Percentiles rank a stretch among this genome's conserved stretches.
Evolutionary conservation across 2,113 vertebrate genomes (phyloP).

Genomic region (Lepisosteus osseus): DNA sequence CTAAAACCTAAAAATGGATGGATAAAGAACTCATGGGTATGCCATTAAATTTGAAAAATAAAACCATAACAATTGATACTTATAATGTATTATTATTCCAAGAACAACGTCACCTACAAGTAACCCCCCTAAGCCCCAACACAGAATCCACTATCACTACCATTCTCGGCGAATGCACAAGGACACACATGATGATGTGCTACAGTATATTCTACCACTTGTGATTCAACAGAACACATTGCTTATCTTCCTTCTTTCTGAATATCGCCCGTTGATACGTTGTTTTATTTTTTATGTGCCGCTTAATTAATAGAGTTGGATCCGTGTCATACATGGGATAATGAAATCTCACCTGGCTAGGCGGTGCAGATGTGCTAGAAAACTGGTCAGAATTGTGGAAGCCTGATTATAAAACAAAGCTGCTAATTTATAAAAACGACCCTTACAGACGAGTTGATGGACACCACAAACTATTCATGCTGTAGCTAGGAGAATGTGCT

Average conservation of each 20-base stretch:
- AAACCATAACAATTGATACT: too few species aligned
- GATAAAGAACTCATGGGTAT: too few species aligned
- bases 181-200: too few species aligned
- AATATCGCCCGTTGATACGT: constrained; percentile 9
- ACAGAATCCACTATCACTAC: not conserved
- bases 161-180: too few species aligned
- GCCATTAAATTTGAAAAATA: too few species aligned
- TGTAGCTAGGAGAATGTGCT: constrained; percentile 75
- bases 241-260: too few species aligned
- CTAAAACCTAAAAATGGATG: too few species aligned
- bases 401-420: constrained; percentile 88
- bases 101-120: too few species aligned
- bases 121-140: not conserved
- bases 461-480: constrained; percentile 76
- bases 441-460: constrained; percentile 69
- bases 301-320: constrained; percentile 80
- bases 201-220: not conserved
- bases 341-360: constrained; percentile 78
- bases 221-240: not conserved
- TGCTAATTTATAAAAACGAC: constrained; percentile 82
- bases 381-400: constrained; percentile 70
- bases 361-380: constrained; percentile 47
- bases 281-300: constrained; percentile 4
- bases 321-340: constrained; percentile 75
- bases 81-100: too few species aligned